Evolutionary conservation across 2,888 invertebrate species (phyloP), one percentile per base, ranked within the genome.

Genomic region (Drosophila sordidula): DNA sequence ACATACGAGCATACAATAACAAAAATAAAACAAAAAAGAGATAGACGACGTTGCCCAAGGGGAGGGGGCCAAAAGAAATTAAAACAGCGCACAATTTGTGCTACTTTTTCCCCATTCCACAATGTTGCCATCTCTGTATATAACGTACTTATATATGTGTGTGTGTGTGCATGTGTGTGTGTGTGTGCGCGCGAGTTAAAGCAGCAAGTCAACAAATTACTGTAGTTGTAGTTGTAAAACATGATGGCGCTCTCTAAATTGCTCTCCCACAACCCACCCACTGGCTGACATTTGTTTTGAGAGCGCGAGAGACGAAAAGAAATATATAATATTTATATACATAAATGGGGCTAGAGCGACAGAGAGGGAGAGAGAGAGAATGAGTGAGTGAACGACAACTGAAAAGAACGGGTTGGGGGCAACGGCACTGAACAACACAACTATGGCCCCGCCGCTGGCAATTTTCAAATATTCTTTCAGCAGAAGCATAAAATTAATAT

Each of bases 41-140:
- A 54, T 38, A 65, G 42, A 52, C 54, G 55, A 46, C 57, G 52
- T 29, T 12, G 47, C 39, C 36, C 34, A 47, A 45, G 52, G 51
- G 64, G 51, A 49, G 70, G 61, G 59, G 61, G 36, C 59, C 70
- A 80, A 78, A 78, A 73, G 89, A 88, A 89, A 89, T 88, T 88
- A 87, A 88, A 88, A 87, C 90, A 84, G 87, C 83, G 74, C 85
- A 87, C 84, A 88, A 87, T 87, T 89, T 88, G 90, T 88, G 88
- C 90, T 87, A 88, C 90, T 88, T 88, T 89, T 89, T 52, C 74
- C 83, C 78, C 84, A 79, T 87, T 89, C 86, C 78, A 79, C 89
- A 75, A 77, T 84, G 65, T 78, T 78, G 75, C 79, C 73, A 68
- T 71, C 65, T 58, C 51, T 47, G 41, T 58, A 52, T 62, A 58